Percentiles rank a stretch among this genome's conserved stretches.
phyloP scores from a whole-genome alignment of 2,797 vertebrate species.

The Heterohyrax brucei region DNA sequence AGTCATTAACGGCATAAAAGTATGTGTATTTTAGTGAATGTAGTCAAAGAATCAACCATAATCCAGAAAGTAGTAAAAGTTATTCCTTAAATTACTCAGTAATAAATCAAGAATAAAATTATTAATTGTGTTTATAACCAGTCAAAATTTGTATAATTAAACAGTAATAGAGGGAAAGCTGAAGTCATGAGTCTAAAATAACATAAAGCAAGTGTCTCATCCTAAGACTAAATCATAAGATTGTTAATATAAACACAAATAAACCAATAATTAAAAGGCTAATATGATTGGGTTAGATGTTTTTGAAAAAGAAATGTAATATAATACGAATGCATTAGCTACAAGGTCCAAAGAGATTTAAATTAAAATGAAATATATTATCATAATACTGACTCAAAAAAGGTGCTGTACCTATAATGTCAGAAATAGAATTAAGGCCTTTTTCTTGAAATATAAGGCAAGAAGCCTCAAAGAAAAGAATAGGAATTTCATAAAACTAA shows the following conservation, averaged over 20 bases:
- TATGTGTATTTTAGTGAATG: too few relatives aligned
- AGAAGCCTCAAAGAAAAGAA: neutral
- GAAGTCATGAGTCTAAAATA: neutral
- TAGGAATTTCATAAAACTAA: neutral
- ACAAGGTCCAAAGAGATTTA: neutral
- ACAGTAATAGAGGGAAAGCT: neutral
- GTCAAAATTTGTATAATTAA: neutral
- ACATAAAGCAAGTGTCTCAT: neutral
- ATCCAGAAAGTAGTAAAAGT: neutral
- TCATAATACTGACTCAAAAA: neutral
- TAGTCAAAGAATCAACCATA: neutral
- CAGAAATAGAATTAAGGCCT: neutral
- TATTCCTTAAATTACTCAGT: neutral
- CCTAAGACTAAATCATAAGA: neutral
- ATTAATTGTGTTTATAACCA: too few relatives aligned
- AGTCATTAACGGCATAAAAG: neutral
- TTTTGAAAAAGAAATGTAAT: neutral
- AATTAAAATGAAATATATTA: neutral
- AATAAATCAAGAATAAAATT: neutral
- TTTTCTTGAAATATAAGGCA: neutral
- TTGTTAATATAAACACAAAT: neutral
- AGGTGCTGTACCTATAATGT: neutral
- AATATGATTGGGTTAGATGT: neutral
- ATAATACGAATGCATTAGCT: neutral
- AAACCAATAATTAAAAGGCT: neutral